phyloP scores from a whole-genome alignment of 1,140 invertebrate species.

The Acromyrmex echinatior region DNA sequence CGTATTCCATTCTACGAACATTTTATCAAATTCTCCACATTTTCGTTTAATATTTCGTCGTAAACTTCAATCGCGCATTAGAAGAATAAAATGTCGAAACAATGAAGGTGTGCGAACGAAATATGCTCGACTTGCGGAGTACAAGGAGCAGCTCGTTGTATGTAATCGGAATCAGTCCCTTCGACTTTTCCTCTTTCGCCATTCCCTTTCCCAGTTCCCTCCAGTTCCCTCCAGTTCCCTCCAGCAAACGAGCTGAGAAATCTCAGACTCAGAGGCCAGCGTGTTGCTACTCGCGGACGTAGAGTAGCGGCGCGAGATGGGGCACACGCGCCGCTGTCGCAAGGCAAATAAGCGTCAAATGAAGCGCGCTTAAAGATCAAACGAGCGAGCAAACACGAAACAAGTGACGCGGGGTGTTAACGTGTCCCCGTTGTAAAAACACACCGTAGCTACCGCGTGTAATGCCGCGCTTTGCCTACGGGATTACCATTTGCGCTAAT shows the following conservation, averaged over 20 bases:
- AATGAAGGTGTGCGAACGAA: too few species aligned
- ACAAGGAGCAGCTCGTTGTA: background rate
- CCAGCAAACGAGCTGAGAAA: conserved; percentile 62
- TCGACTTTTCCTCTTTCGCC: conserved; percentile 8
- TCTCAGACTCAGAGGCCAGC: conserved; percentile 65
- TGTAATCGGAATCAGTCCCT: conserved; percentile 25
- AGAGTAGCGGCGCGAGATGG: conserved; percentile 70
- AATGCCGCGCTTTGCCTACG: conserved; percentile 83
- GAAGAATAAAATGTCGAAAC: background rate
- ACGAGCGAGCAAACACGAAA: conserved; percentile 85
- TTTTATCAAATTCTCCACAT: background rate
- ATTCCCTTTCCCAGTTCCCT: background rate
- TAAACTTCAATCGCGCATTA: background rate
- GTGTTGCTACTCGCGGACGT: conserved; percentile 71
- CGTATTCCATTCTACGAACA: background rate
- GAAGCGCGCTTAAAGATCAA: conserved; percentile 85
- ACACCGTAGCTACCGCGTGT: conserved; percentile 79
- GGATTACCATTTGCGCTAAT: conserved; percentile 86
- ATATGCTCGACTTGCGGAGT: conserved; percentile 3
- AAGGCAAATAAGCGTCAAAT: conserved; percentile 84
- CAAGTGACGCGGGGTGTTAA: conserved; percentile 83
- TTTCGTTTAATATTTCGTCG: background rate
- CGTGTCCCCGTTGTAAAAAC: conserved; percentile 84
- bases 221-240: background rate
- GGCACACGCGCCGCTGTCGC: conserved; percentile 64